These are phyloP conservation scores for Oreohelix idahoensis DNA, from an alignment of 1,140 invertebrate species.

Conservation along the genomic window DNA sequence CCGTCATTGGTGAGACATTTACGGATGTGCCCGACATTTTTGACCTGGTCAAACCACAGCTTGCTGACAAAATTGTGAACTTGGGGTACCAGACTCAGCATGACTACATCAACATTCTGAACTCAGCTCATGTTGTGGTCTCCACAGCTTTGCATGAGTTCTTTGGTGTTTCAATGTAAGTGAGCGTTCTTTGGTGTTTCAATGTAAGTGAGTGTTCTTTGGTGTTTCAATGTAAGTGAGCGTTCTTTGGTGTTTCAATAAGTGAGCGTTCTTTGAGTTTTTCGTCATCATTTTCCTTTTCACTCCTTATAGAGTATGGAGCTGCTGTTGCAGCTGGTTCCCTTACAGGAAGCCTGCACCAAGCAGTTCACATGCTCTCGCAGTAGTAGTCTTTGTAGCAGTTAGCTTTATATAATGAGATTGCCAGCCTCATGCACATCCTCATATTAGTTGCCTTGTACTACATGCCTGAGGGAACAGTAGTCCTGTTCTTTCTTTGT, in stretches of 20 bases:
- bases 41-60: conserved; percentile 72
- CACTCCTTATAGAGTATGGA: no score
- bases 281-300: no score
- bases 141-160: conserved; percentile 86
- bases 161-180: conserved; percentile 83
- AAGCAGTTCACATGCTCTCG: no score
- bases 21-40: conserved; percentile 75
- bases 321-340: no score
- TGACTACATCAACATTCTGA: conserved; percentile 78
- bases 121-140: conserved; percentile 78
- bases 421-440: no score
- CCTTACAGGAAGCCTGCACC: no score
- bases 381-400: no score
- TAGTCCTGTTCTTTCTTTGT: no score
- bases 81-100: conserved; percentile 79
- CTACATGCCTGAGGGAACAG: no score
- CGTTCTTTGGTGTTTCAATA: conserved; percentile 79
- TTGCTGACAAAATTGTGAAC: conserved; percentile 76
- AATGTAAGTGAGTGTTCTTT: conserved; percentile 75
- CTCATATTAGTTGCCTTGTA: no score
- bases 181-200: conserved; percentile 77
- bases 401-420: no score
- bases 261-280: conserved; percentile 56
- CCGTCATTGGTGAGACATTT: conserved; percentile 79
- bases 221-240: conserved; percentile 81